A percentile compares a stretch with the other conserved stretches of the same genome.
Evolutionary conservation across 37 sponge, comb jelly and placozoan genomes (phyloP).

Genomic region (Beroe ovata): DNA sequence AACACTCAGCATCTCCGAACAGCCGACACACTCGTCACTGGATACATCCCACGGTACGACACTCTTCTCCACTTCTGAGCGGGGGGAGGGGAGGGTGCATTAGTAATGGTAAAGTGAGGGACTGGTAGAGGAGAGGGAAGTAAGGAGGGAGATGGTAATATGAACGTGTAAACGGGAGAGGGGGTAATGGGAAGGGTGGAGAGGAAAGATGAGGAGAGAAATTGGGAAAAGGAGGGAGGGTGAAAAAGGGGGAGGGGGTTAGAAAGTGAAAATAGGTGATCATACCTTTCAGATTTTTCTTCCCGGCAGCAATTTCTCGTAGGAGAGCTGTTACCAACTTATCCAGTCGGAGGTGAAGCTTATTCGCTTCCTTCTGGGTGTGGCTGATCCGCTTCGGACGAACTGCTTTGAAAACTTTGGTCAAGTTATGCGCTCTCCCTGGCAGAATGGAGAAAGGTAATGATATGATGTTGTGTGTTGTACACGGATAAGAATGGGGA

Average conservation of each 20-base stretch:
- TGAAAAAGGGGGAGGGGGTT: too few relatives aligned
- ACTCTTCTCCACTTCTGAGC: conserved; percentile 53
- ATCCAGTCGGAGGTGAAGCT: conserved; percentile 57
- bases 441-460: background rate
- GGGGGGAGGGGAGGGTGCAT: background rate
- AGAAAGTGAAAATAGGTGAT: too few relatives aligned
- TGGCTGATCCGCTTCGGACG: conserved; percentile 56
- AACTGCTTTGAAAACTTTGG: conserved; percentile 54
- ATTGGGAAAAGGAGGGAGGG: too few relatives aligned
- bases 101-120: background rate
- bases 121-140: background rate
- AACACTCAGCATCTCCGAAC: background rate
- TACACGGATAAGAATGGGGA: too few relatives aligned
- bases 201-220: too few relatives aligned
- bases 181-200: background rate
- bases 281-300: conserved; percentile 52
- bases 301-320: conserved; percentile 28
- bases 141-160: background rate
- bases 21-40: conserved; percentile 41
- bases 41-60: conserved; percentile 18
- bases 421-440: conserved; percentile 14
- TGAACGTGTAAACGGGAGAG: background rate
- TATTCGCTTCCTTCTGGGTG: conserved; percentile 64
- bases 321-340: conserved; percentile 45
- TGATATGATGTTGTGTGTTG: background rate